Percentiles rank a stretch among this genome's conserved stretches.
Conservation (phyloP, 2,113 vertebrate species). For the Pluvialis apricaria region DNA sequence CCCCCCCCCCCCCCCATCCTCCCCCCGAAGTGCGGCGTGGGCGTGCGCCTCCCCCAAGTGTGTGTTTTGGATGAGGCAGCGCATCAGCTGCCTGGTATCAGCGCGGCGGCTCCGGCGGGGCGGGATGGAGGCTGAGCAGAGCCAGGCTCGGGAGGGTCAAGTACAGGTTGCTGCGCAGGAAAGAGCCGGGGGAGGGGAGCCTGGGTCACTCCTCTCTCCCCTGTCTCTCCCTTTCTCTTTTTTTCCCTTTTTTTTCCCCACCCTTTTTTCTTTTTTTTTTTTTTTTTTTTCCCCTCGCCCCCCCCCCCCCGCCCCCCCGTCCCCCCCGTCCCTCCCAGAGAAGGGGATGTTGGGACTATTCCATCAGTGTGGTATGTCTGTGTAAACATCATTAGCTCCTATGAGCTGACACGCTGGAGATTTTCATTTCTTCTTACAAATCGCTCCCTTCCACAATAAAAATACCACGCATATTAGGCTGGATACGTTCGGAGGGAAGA, state of each 20-base stretch:
- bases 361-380: conserved; percentile 81
- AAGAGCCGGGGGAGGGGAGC: conserved; percentile 73
- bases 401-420: conserved; percentile 73
- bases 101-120: conserved; percentile 68
- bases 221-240: conserved; percentile 22
- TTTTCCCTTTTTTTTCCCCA: background rate
- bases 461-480: conserved; percentile 66
- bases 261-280: background rate
- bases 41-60: conserved; percentile 57
- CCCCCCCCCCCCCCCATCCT: background rate
- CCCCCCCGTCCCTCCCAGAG: background rate
- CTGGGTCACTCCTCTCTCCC: conserved; percentile 62
- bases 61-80: conserved; percentile 68
- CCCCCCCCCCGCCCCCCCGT: background rate
- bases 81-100: conserved; percentile 72
- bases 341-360: conserved; percentile 72
- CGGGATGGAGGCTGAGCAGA: conserved; percentile 61
- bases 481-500: background rate
- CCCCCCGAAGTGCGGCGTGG: conserved; percentile 7
- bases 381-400: conserved; percentile 83
- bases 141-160: conserved; percentile 78
- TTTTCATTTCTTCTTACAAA: conserved; percentile 79
- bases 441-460: conserved; percentile 71
- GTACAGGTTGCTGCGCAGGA: conserved; percentile 75
- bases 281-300: background rate